Base-by-base conservation (phyloP, 2,797 vertebrate genomes). In the Acridotheres tristis region DNA sequence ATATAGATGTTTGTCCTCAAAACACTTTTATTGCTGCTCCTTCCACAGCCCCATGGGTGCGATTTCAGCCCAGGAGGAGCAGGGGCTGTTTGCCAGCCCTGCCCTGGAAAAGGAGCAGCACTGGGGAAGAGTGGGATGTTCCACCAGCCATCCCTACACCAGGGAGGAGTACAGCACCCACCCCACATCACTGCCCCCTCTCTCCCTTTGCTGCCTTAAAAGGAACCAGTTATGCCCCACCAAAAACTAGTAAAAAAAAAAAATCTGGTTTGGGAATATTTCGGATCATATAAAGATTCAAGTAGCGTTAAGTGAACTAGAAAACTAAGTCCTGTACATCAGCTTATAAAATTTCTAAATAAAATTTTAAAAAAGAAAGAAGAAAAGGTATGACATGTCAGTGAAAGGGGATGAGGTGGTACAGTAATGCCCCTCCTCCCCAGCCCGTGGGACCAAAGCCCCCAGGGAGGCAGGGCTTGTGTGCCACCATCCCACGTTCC, bases 321-420 rank as follows among this genome's bases (percentile, higher is more conserved):
- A 95, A 94, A 95, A 88, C n/a, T 54, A 38, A 58, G 55, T 93
- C 83, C 92, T 90, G 83, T 90, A 73, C 72, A 62, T 36, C 42
- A 80, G 57, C 59, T 88, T 96, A 91, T 10, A 88, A 96, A 96
- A 91, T 27, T 38, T 68, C 76, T 90, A 88, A 54, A 58, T 43
- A 13, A 58, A 65, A 68, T 66, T 30, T 26, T 7, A 7, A 18
- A 8, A 57, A n/a, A 25, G 11, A 22, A 77, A 34, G 19, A 74
- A 89, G 79, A 81, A 45, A 53, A 94, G 42, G 7, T 23, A 36
- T 10, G 47, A 58, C 36, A 17, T 1, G 1, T 81, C 47, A 62
- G 59, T 47, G 36, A 9, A 54, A 48, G 15, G 40, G 84, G 71
- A 11, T 1, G 6, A 58, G 18, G 67, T 2, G 4, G 65, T 17